A percentile compares a stretch with the other conserved stretches of the same genome.
phyloP scores from a whole-genome alignment of 2,888 invertebrate genomes.

The Disparrhopalites patrizii region DNA sequence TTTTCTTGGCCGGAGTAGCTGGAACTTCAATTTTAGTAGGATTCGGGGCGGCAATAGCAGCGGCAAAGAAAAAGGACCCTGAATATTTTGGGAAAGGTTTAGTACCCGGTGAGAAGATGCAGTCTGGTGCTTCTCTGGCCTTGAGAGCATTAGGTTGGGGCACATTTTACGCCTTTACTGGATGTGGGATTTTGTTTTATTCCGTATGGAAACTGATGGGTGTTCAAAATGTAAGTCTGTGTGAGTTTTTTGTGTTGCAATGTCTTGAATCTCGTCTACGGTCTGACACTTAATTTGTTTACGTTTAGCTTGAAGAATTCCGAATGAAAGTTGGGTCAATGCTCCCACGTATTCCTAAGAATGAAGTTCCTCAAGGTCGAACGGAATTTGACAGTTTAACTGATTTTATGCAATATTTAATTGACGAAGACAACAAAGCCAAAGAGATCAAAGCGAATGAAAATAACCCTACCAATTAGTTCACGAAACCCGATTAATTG shows the following conservation, averaged over 20 bases:
- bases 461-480: no score
- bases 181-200: constrained; percentile 75
- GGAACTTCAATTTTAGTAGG: constrained; percentile 76
- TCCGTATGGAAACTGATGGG: constrained; percentile 85
- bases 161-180: constrained; percentile 77
- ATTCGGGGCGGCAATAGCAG: constrained; percentile 72
- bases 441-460: constrained; percentile 21
- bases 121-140: constrained; percentile 74
- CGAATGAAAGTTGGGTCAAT: constrained; percentile 70
- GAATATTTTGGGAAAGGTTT: constrained; percentile 68
- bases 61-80: constrained; percentile 74
- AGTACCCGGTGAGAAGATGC: constrained; percentile 58
- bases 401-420: constrained; percentile 75
- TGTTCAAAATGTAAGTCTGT: constrained; percentile 67
- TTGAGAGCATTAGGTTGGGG: constrained; percentile 83
- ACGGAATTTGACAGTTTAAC: constrained; percentile 82
- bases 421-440: constrained; percentile 41
- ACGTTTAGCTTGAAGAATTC: constrained; percentile 73
- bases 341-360: constrained; percentile 72
- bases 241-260: background rate
- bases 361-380: constrained; percentile 71
- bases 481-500: no score
- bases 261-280: background rate
- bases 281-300: no score
- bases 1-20: constrained; percentile 68